These are phyloP conservation scores for Mechanitis messenoides DNA, from an alignment of 2,888 invertebrate genomes.

Conservation along the genomic window DNA sequence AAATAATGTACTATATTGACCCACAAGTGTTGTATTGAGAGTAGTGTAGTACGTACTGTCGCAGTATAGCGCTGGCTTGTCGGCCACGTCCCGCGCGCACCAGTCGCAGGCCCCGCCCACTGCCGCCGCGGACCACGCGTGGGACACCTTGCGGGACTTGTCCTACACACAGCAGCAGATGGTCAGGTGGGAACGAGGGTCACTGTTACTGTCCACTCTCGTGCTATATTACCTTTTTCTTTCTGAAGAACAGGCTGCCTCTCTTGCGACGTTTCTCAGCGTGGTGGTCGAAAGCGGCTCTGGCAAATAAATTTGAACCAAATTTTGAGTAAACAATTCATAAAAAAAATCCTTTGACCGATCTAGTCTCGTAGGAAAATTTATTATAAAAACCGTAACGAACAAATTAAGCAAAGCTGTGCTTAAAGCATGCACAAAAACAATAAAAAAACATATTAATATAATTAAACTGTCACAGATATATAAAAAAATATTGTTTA, in stretches of 20 bases:
- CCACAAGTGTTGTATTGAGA: not conserved
- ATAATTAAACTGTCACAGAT: no score
- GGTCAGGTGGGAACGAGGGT: not conserved
- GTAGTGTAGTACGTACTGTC: conserved; percentile 79
- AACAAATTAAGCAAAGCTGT: conserved; percentile 42
- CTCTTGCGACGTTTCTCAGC: conserved; percentile 91
- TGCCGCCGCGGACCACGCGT: conserved; percentile 85
- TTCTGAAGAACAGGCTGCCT: conserved; percentile 93
- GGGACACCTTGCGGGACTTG: conserved; percentile 83
- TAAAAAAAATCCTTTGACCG: no score
- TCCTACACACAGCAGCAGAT: conserved; percentile 68
- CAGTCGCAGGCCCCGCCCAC: conserved; percentile 84
- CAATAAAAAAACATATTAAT: not conserved
- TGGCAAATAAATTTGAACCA: conserved; percentile 37
- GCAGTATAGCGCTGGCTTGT: conserved; percentile 89
- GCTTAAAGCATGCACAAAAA: conserved; percentile 32
- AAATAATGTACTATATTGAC: no score
- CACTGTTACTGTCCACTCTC: not conserved
- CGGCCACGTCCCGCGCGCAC: conserved; percentile 85
- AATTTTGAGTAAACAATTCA: not conserved
- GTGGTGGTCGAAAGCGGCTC: conserved; percentile 82
- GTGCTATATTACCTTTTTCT: conserved; percentile 81
- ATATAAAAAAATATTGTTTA: no score
- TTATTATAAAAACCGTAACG: conserved; percentile 21
- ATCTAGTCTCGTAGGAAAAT: not conserved